phyloP scores from a whole-genome alignment of 2,888 invertebrate genomes.

The Drosophila melanosoma region DNA sequence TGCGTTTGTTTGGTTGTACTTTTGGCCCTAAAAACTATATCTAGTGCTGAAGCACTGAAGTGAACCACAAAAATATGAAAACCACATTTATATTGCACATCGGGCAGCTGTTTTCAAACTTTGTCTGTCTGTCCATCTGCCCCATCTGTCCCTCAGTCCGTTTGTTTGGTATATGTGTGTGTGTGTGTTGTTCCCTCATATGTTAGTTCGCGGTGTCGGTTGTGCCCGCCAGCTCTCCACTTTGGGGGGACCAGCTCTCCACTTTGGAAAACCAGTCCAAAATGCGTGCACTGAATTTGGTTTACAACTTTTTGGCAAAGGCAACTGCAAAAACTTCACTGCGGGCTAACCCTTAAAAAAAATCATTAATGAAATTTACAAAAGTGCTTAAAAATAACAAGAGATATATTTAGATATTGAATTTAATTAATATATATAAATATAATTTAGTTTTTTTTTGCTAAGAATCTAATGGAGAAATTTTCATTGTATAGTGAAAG shows the following conservation, averaged over 20 bases:
- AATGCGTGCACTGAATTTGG: conserved; percentile 60
- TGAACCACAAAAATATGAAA: conserved; percentile 82
- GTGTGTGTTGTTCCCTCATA: conserved; percentile 49
- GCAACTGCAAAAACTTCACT: conserved; percentile 30
- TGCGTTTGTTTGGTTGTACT: conserved; percentile 28
- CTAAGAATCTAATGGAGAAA: neutral
- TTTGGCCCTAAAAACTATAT: conserved; percentile 45
- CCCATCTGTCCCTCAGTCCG: conserved; percentile 11
- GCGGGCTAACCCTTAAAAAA: conserved; percentile 29
- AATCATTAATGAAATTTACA: conserved; percentile 26
- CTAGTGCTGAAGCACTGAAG: conserved; percentile 45
- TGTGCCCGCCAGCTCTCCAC: conserved; percentile 52
- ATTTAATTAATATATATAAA: neutral
- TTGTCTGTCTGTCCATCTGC: conserved; percentile 47
- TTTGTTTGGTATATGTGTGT: conserved; percentile 16
- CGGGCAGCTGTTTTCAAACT: conserved; percentile 77
- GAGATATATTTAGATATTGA: neutral
- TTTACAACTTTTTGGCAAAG: conserved; percentile 36
- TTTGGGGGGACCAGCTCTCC: conserved; percentile 54
- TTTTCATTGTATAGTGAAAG: neutral
- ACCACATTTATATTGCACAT: conserved; percentile 80
- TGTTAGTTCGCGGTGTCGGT: conserved; percentile 68
- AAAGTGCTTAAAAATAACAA: conserved; percentile 5
- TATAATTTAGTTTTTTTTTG: neutral
- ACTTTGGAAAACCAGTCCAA: conserved; percentile 45